Evolutionary conservation across 35 echinoderm and acorn worm genomes (phyloP).

Genomic region (Hemicentrotus pulcherrimus): DNA sequence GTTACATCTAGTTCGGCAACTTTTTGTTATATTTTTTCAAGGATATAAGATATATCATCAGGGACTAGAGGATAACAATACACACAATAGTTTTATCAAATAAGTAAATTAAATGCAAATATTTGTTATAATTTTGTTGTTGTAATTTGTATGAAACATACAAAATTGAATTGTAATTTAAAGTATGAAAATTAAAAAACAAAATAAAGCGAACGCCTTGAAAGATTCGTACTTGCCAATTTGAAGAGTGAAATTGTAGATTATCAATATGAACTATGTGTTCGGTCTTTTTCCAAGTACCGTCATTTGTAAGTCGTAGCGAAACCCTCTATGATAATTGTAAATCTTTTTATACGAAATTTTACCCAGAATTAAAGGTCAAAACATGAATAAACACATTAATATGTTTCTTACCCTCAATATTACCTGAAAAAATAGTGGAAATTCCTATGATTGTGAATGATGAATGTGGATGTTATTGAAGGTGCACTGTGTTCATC

Average conservation of each 20-base stretch:
- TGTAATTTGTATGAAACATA: no score
- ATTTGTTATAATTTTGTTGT: no score
- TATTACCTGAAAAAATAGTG: neutral
- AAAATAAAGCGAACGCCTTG: neutral
- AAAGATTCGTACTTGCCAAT: neutral
- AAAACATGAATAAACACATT: neutral
- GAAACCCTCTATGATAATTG: neutral
- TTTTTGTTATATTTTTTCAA: neutral
- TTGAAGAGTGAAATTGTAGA: neutral
- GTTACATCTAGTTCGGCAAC: neutral
- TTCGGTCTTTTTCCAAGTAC: neutral
- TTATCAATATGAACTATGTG: neutral
- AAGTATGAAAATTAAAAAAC: neutral
- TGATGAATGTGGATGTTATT: neutral
- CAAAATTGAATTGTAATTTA: no score
- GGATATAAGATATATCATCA: neutral
- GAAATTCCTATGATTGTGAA: neutral
- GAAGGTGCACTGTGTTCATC: neutral
- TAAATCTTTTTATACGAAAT: neutral
- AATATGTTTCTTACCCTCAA: neutral
- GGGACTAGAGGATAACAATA: no score
- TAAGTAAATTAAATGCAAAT: no score
- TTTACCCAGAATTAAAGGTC: neutral
- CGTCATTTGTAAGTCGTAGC: neutral
- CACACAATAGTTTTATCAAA: no score